Evolutionary conservation across 35 echinoderm and acorn worm genomes (phyloP), one percentile per base, ranked within the genome.

Genomic region (Strongylocentrotus purpuratus): DNA sequence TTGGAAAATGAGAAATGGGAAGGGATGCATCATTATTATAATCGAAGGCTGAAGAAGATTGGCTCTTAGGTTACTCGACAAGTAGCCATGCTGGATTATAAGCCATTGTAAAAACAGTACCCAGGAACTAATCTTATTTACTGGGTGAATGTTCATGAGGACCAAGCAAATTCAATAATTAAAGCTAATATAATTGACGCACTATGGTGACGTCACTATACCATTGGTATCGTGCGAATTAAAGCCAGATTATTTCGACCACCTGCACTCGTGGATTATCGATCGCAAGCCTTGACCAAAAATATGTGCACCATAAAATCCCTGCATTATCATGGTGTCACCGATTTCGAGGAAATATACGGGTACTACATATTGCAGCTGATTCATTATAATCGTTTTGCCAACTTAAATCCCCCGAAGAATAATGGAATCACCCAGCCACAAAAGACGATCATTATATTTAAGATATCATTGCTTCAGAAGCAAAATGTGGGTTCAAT

Each of bases 191-290:
- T 78, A 78, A 78, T 78, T 78, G 65, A 78, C 65, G 65, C 65
- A 78, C 65, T 78, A 78, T 78, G 65, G 65, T 78, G 65, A 78
- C 65, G 65, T 78, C 65, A 78, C 25, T 28, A 78, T 78, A 28
- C 22, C 65, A 78, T 22, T 78, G 65, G 22, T 78, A 78, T 78
- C 65, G 65, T 78, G 28, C 20, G 65, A 78, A 78, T 78, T 78
- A 78, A 78, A n/a, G 65, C 22, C 20, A 78, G 65, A 78, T 78
- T 78, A 78, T 78, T 78, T 28, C 65, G 65, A 78, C 65, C 65
- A 78, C 65, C 65, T 78, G 65, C 65, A 78, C 65, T n/a, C 65
- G 65, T 78, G 65, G 65, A 78, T 78, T 78, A 78, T 78, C 65
- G 65, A 78, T 78, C 65, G 20, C 65, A 78, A 78, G 65, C 65